Percentiles rank a stretch among this genome's conserved stretches.
phyloP scores from a whole-genome alignment of 2,113 vertebrate species.

The Erythrolamprus reginae region DNA sequence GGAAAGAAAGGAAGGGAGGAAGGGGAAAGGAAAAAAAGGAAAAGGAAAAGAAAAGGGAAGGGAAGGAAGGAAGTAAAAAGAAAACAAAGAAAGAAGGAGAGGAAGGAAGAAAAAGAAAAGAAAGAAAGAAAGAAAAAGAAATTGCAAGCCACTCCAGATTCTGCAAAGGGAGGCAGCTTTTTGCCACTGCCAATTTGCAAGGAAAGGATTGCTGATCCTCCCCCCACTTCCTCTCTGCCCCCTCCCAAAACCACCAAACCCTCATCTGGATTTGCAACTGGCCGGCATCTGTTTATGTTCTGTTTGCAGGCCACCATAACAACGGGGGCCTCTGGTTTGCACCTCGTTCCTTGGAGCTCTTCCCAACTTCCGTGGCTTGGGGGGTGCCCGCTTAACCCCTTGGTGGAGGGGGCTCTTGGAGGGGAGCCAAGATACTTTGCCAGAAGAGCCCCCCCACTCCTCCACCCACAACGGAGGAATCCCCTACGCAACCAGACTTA shows the following conservation, averaged over 20 bases:
- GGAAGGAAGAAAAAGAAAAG: too few species aligned
- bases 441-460: too few species aligned
- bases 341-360: neutral
- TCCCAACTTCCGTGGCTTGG: neutral
- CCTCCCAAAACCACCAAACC: constrained; percentile 14
- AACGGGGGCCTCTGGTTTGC: neutral
- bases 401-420: neutral
- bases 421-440: too few species aligned
- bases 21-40: too few species aligned
- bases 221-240: neutral
- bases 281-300: constrained; percentile 43
- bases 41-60: too few species aligned
- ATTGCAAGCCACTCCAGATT: neutral
- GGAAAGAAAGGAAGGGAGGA: too few species aligned
- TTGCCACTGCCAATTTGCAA: neutral
- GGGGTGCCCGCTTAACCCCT: neutral
- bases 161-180: neutral
- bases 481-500: too few species aligned
- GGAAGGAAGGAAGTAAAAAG: too few species aligned
- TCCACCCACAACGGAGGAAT: too few species aligned
- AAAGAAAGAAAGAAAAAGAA: too few species aligned
- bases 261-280: neutral
- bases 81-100: too few species aligned
- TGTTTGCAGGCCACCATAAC: constrained; percentile 51
- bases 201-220: neutral